Conservation (phyloP, 2,113 vertebrate genomes). For the Ageneiosus marmoratus region DNA sequence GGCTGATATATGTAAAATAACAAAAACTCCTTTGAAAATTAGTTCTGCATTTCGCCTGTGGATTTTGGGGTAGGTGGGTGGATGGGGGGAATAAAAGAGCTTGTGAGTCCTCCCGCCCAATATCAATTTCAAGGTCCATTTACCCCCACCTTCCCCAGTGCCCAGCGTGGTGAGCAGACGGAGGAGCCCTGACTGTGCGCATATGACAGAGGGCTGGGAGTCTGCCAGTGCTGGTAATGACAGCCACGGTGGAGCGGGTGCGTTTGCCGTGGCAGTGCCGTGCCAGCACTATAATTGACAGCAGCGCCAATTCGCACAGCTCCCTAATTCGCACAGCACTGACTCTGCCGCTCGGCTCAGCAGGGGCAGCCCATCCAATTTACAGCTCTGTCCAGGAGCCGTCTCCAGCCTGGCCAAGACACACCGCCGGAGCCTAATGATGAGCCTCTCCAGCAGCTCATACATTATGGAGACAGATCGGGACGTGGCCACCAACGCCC, state of each 20-base stretch:
- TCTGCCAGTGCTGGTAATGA: slow-evolving; percentile 57
- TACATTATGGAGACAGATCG: slow-evolving; percentile 57
- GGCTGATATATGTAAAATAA: slow-evolving; percentile 44
- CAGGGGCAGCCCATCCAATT: slow-evolving; percentile 58
- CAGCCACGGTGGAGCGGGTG: slow-evolving; percentile 48
- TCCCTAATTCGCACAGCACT: slow-evolving; percentile 53
- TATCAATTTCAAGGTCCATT: slow-evolving; percentile 61
- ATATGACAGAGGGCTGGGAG: slow-evolving; percentile 55
- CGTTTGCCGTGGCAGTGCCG: slow-evolving; percentile 36
- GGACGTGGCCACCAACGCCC: slow-evolving; percentile 45
- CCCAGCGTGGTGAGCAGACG: slow-evolving; percentile 54
- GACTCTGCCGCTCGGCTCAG: slow-evolving; percentile 51
- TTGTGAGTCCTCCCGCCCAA: slow-evolving; percentile 54
- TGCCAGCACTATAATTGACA: slow-evolving; percentile 56
- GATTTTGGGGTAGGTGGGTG: slow-evolving; percentile 44
- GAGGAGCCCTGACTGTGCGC: slow-evolving; percentile 55
- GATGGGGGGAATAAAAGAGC: slow-evolving; percentile 43
- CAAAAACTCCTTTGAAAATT: slow-evolving; percentile 49
- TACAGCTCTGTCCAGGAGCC: slow-evolving; percentile 58
- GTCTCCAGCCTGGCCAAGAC: slow-evolving; percentile 51
- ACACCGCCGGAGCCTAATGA: slow-evolving; percentile 51
- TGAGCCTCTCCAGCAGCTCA: slow-evolving; percentile 55
- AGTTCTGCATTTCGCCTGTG: slow-evolving; percentile 51
- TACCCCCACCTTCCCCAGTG: slow-evolving; percentile 52
- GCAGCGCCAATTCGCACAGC: slow-evolving; percentile 44